Evolutionary conservation across 2,888 invertebrate species (phyloP).

Genomic region (Onchidella celtica): DNA sequence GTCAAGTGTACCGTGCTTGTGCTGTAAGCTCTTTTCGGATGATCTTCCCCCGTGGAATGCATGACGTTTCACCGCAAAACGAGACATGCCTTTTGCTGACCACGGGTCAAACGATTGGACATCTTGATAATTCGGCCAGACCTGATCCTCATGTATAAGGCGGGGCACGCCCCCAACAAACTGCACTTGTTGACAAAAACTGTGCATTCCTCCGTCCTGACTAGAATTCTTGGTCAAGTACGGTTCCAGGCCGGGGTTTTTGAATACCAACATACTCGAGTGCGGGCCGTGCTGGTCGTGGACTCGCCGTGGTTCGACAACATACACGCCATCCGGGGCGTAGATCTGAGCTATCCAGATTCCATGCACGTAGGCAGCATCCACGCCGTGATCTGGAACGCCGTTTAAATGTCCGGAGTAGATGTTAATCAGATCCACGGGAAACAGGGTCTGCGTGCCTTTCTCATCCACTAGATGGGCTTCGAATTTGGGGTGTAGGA

Average conservation of each 20-base stretch:
- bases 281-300: not conserved
- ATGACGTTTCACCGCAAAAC: too few species aligned
- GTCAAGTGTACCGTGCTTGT: not conserved
- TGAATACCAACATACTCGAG: not conserved
- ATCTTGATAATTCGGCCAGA: too few species aligned
- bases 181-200: slow-evolving; percentile 20
- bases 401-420: slow-evolving; percentile 25
- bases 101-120: not conserved
- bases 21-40: not conserved
- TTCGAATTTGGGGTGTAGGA: slow-evolving; percentile 1
- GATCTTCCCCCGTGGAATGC: not conserved
- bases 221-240: not conserved
- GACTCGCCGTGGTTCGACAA: slow-evolving; percentile 26
- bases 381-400: not conserved
- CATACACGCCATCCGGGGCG: not conserved
- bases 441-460: not conserved
- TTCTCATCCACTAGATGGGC: slow-evolving; percentile 2
- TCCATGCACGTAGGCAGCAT: slow-evolving; percentile 7
- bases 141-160: too few species aligned
- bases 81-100: too few species aligned
- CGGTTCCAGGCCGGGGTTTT: not conserved
- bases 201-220: not conserved
- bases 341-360: slow-evolving; percentile 35
- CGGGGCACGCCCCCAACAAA: not conserved
- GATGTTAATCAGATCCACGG: not conserved